Base-by-base conservation (phyloP, 2,888 invertebrate genomes). In the Acanthococcus lagerstroemiae region DNA sequence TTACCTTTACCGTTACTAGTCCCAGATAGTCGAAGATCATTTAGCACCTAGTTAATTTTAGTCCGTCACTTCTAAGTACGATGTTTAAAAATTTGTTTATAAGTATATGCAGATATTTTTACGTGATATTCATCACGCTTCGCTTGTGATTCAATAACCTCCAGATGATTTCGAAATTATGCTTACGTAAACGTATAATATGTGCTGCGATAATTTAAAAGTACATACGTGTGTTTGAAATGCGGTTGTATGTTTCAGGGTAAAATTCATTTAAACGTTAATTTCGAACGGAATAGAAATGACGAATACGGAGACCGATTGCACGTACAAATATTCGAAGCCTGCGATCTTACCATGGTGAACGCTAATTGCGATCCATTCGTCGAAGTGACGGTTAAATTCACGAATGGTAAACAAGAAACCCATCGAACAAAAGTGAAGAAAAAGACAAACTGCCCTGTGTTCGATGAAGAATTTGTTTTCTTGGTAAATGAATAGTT, bases 281-380 rank as follows among this genome's bases (percentile, higher is more conserved):
- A 82, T 69, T 82, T 85, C 74, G 84, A 85, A 26, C 68, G 69
- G 57, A 69, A 66, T 48, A 24, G 69, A 26, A 68, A 68, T 25
- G 67, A 69, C 58, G 57, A 52, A 3, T 58, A 67, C 5, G 70
- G 66, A 2, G 71, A 71, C 27, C 69, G 68, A 25, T 69, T 72
- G 26, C 56, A 66, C 54, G 71, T 72, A 27, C 57, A 87, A 71
- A 85, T 93, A 68, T 81, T 87, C 71, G 91, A 91, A 77, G 93
- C 92, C 78, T 84, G 86, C 70, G 92, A 93, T 77, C 81, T 94
- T 75, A 88, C 91, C 69, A 85, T 91, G 71, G 90, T 89, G 76
- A 90, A 90, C 78, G 90, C 92, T 72, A 85, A 88, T 73, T 94
- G 93, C 80, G 93, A 94, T 79, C 92, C 94, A 15, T 93, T 87